Evolutionary conservation across 2,888 invertebrate genomes (phyloP).

Genomic region (Melinaea marsaeus): DNA sequence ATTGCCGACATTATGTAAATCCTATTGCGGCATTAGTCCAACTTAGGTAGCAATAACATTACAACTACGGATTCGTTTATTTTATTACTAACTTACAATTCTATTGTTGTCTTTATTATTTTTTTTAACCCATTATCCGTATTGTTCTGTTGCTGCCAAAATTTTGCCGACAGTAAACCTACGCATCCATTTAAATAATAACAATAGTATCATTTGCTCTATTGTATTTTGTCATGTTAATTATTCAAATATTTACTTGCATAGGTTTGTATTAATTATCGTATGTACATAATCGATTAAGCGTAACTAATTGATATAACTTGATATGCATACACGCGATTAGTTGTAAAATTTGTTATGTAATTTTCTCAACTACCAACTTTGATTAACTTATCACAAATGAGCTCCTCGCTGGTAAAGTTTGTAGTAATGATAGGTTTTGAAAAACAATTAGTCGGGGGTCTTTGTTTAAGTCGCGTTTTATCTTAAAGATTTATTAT

Average conservation of each 20-base stretch:
- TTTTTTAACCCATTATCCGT: conserved; percentile 55
- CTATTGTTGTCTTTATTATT: conserved; percentile 61
- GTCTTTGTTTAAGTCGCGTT: conserved; percentile 60
- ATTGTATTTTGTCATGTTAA: conserved; percentile 2
- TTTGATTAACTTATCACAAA: conserved; percentile 32
- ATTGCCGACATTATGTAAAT: conserved; percentile 46
- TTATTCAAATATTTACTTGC: conserved; percentile 4
- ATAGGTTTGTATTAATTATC: conserved; percentile 12
- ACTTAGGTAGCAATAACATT: conserved; percentile 28
- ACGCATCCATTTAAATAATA: conserved; percentile 2
- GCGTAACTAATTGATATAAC: conserved; percentile 28
- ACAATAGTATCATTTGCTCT: neutral
- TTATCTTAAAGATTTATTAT: conserved; percentile 74
- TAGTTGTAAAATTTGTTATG: conserved; percentile 34
- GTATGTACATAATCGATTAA: conserved; percentile 21
- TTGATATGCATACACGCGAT: conserved; percentile 20
- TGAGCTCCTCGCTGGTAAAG: conserved; percentile 43
- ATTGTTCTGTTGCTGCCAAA: conserved; percentile 56
- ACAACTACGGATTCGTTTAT: conserved; percentile 33
- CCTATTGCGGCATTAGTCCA: conserved; percentile 48
- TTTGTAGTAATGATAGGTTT: conserved; percentile 65
- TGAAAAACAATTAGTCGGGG: conserved; percentile 67
- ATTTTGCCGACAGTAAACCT: conserved; percentile 52
- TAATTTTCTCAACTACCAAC: conserved; percentile 35
- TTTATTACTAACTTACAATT: conserved; percentile 51